Base-by-base conservation (phyloP, 92 coral and sea anemone species). In the Zoanthus sansibaricus region DNA sequence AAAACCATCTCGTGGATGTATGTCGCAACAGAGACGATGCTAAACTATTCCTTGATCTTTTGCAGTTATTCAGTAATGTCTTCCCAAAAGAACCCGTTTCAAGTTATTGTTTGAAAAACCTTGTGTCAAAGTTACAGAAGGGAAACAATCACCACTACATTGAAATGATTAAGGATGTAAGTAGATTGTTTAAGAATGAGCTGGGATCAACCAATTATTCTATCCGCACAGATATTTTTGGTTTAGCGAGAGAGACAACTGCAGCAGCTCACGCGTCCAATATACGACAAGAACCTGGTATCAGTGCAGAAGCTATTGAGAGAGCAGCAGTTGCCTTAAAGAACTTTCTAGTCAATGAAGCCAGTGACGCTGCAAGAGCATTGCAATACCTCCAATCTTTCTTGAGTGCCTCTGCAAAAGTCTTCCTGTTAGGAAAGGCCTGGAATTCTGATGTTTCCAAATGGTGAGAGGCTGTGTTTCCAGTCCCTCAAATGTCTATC, bases 111-210 rank as follows among this genome's bases (percentile, higher is more conserved):
- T 15, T 7, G 20, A 61, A 17, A 7, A 90, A 86, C 70, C 72
- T 90, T 30, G 87, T 86, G 0, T 90, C 89, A 6, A 86, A 90
- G 78, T 72, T 90, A 18, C 64, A 46, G 64, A 90, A 67, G 61
- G 55, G 68, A 0, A 90, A 79, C 67, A 90, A 86, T 32, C 79
- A 84, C n/a, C 68, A 59, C 20, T 85, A 83, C 67, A 20, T 83
- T 13, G 86, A 89, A 9, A 71, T 88, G 13, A 86, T 91, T 67
- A 91, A 91, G 56, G 90, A 92, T 75, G 52, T 92, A 46, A 89
- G 94, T 62, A 90, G 90, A 1, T 75, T 92, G 10, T 92, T 83
- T 78, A 92, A 89, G 46, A 92, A 89, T 87, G 75, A 85, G 67
- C 79, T 92, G 64, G 94, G 92, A 13, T 80, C 88, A 77, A 42